Base-by-base conservation (phyloP, 2,888 invertebrate species). In the Nomada ruficornis region DNA sequence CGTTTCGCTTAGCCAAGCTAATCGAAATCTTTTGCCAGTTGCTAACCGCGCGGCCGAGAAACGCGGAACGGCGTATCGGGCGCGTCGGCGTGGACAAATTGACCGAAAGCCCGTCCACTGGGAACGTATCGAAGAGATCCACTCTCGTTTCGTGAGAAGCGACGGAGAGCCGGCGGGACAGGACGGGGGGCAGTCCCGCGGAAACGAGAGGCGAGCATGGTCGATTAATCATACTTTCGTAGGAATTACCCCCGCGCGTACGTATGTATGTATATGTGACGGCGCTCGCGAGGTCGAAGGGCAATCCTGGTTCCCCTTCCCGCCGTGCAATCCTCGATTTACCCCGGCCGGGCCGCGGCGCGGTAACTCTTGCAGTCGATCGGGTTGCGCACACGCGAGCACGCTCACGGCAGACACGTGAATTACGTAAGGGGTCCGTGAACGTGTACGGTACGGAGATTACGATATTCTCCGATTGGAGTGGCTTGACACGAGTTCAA, bases 401-500 rank as follows among this genome's bases (percentile, higher is more conserved):
- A 81, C 89, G 89, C 88, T 91, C 84, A 77, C 59, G 77, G 78
- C 88, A 89, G 91, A 90, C 91, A 91, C 91, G 91, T 90, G 92
- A 91, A 92, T 92, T 92, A 91, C 91, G 89, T 91, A 92, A 92
- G 90, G 86, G 86, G 83, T 15, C 60, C 82, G 82, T 62, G 78
- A 75, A 80, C 89, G 82, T 79, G 80, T 79, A 88, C 88, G 77
- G 88, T 89, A 88, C 90, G 86, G 88, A 90, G 91, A 92, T 91
- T 91, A 91, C 89, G 90, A 91, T 91, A 90, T 90, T 90, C 89
- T 90, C 79, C 88, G 89, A 91, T 91, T 89, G 89, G 90, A 91
- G 89, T 90, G 89, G 83, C 85, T 86, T 88, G 91, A 91, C 90
- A 86, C 90, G 91, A 88, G 89, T 81, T 70, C 82, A 87, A 84